Conservation (phyloP, 2,113 vertebrate genomes). For the Rhinogobius similis region DNA sequence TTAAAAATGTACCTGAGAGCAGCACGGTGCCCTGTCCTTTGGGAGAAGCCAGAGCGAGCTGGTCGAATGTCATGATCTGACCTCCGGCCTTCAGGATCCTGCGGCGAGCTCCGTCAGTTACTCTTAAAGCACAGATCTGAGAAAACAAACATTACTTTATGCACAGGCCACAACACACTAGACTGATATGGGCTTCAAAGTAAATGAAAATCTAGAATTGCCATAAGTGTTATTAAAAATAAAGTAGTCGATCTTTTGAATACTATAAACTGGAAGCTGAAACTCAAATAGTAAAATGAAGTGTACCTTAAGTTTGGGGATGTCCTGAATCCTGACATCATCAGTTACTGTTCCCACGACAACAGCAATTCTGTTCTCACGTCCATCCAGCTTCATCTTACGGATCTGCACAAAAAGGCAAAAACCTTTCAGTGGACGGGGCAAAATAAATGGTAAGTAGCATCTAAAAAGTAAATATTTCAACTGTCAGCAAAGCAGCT, state of each 20-base stretch:
- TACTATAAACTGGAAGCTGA: too few species aligned
- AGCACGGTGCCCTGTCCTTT: constrained; percentile 88
- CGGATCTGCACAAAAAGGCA: constrained; percentile 76
- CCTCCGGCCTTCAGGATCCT: constrained; percentile 88
- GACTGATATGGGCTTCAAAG: too few species aligned
- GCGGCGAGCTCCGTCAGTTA: constrained; percentile 82
- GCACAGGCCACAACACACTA: not conserved
- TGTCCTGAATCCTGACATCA: constrained; percentile 86
- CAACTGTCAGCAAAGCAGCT: not conserved
- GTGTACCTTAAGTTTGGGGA: constrained; percentile 88
- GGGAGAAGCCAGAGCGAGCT: constrained; percentile 87
- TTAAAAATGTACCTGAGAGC: constrained; percentile 81
- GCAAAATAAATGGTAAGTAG: not conserved
- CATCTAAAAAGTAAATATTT: not conserved
- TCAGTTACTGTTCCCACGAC: constrained; percentile 90
- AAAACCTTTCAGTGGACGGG: not conserved
- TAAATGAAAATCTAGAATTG: too few species aligned
- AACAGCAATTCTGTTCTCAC: constrained; percentile 86
- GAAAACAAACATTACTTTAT: not conserved
- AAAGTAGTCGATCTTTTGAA: too few species aligned
- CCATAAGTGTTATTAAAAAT: too few species aligned
- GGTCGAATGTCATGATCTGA: constrained; percentile 90
- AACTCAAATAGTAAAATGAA: not conserved
- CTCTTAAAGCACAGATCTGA: constrained; percentile 86
- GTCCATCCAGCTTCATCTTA: constrained; percentile 87